A percentile compares a stretch with the other conserved stretches of the same genome.
Evolutionary conservation across 1,140 invertebrate genomes (phyloP).

Genomic region (Brachionus asplanchnoidis): DNA sequence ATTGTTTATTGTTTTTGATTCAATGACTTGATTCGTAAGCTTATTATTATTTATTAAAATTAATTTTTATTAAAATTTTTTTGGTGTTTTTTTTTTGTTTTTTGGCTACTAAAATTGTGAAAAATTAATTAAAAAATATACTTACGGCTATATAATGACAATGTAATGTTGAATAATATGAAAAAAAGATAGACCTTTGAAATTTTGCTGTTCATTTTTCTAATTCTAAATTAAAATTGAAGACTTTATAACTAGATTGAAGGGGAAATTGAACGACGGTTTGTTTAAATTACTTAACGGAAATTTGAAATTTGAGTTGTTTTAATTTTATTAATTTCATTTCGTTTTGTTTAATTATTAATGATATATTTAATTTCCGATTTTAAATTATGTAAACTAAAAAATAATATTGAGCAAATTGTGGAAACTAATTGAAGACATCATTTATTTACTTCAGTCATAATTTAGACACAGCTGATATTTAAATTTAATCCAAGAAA

Average conservation of each 20-base stretch:
- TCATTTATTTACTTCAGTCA: background rate
- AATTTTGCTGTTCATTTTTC: background rate
- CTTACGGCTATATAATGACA: background rate
- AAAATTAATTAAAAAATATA: background rate
- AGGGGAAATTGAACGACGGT: background rate
- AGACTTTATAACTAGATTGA: background rate
- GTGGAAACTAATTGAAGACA: background rate
- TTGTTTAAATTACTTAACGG: background rate
- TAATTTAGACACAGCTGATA: background rate
- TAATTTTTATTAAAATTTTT: too few relatives aligned
- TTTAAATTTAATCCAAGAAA: background rate
- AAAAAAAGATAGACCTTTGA: background rate
- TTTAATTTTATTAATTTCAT: background rate
- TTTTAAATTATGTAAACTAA: background rate
- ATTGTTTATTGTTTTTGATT: too few relatives aligned
- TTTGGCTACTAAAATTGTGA: too few relatives aligned
- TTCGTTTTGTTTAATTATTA: slow-evolving; percentile 6
- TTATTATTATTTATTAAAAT: too few relatives aligned
- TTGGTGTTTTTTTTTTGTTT: too few relatives aligned
- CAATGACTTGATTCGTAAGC: too few relatives aligned
- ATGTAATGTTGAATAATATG: background rate
- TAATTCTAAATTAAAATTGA: background rate
- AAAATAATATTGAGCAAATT: background rate
- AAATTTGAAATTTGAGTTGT: slow-evolving; percentile 3
- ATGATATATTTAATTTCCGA: background rate